phyloP scores from a whole-genome alignment of 2,113 vertebrate species.

The Panthera leo region DNA sequence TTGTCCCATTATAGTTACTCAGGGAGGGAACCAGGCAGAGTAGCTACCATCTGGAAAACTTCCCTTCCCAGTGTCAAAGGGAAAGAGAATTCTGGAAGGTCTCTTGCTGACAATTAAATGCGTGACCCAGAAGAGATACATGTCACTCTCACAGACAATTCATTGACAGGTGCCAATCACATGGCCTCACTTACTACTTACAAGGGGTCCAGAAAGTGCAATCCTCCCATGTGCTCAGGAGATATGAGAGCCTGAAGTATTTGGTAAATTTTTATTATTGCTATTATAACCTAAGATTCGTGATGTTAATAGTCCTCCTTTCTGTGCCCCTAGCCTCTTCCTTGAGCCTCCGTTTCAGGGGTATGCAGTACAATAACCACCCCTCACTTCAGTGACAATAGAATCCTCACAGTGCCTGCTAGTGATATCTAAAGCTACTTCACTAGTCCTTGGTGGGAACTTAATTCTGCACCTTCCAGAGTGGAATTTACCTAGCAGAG shows the following conservation, averaged over 20 bases:
- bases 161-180: neutral
- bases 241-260: neutral
- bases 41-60: neutral
- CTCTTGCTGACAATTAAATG: neutral
- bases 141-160: neutral
- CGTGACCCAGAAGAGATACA: neutral
- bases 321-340: neutral
- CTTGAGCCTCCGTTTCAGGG: neutral
- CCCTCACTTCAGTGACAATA: neutral
- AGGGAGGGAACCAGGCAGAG: neutral
- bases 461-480: neutral
- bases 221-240: neutral
- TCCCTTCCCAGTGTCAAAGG: neutral
- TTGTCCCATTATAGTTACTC: neutral
- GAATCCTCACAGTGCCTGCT: neutral
- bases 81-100: neutral
- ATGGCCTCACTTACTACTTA: neutral
- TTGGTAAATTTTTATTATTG: neutral
- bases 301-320: neutral
- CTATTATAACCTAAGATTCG: neutral
- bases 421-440: neutral
- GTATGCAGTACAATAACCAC: neutral
- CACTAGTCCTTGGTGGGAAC: neutral
- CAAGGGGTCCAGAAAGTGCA: neutral
- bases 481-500: neutral